Conservation (phyloP, 2,113 vertebrate species). For the Labeo catla region DNA sequence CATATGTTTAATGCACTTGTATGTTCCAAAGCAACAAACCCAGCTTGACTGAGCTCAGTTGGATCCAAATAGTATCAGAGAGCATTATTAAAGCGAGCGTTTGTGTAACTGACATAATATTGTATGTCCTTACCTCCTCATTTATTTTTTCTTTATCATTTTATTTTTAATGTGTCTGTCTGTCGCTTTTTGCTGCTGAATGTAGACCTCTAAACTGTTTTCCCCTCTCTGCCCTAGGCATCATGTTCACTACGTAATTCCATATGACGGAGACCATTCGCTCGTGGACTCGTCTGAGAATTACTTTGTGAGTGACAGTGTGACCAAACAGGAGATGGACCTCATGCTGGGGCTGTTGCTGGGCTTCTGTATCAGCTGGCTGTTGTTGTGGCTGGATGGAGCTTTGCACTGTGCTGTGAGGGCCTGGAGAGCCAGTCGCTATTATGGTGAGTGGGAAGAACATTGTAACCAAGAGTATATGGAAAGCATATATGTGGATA, state of each 20-base stretch:
- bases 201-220: background rate
- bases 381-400: conserved; percentile 97
- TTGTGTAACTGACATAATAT: conserved; percentile 17
- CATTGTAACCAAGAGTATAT: conserved; percentile 17
- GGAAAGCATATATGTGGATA: conserved; percentile 1
- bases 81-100: background rate
- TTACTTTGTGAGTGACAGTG: conserved; percentile 99
- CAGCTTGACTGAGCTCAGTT: background rate
- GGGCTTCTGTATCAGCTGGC: conserved; percentile 99
- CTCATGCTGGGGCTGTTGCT: conserved; percentile 98
- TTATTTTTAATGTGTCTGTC: background rate
- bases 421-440: conserved; percentile 93
- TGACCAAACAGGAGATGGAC: conserved; percentile 99
- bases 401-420: conserved; percentile 93
- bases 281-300: conserved; percentile 98
- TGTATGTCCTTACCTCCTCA: background rate
- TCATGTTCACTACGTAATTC: conserved; percentile 97
- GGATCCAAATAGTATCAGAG: background rate
- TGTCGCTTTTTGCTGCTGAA: background rate
- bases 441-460: conserved; percentile 85
- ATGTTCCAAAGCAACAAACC: background rate
- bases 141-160: background rate
- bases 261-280: conserved; percentile 96
- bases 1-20: background rate
- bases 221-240: conserved; percentile 77